These are phyloP conservation scores for Sinhomidia bicolor DNA, from an alignment of 2,888 invertebrate species.

Conservation along the genomic window DNA sequence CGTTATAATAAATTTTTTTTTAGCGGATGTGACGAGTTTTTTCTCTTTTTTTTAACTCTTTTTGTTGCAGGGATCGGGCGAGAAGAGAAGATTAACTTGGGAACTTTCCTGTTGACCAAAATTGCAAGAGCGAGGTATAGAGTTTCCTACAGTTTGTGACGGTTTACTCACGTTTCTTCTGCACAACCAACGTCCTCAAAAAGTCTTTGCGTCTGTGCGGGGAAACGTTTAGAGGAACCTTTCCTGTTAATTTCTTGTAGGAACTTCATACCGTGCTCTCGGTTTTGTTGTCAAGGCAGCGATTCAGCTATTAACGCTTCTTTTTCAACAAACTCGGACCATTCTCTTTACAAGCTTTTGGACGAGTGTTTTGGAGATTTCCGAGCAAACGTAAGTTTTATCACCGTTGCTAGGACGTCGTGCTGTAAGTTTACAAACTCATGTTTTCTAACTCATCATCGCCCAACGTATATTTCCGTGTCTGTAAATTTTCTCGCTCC, in stretches of 20 bases:
- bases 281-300: neutral
- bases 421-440: too few relatives aligned
- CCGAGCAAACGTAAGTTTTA: too few relatives aligned
- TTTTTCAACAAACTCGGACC: too few relatives aligned
- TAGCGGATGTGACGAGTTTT: slow-evolving; percentile 7
- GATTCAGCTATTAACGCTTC: too few relatives aligned
- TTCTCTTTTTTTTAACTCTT: neutral
- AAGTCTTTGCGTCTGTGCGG: neutral
- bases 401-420: too few relatives aligned
- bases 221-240: neutral
- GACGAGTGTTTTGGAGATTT: too few relatives aligned
- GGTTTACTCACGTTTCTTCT: neutral
- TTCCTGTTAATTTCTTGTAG: slow-evolving; percentile 11
- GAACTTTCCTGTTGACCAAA: neutral
- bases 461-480: too few relatives aligned
- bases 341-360: too few relatives aligned
- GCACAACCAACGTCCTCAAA: too few relatives aligned
- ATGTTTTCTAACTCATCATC: too few relatives aligned
- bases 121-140: slow-evolving; percentile 58
- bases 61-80: neutral
- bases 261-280: slow-evolving; percentile 76
- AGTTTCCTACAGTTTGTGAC: slow-evolving; percentile 59
- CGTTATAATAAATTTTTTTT: neutral
- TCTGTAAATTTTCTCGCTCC: too few relatives aligned
- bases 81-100: neutral